A percentile compares a stretch with the other conserved stretches of the same genome.
These are phyloP conservation scores for Stichopus horrens DNA, from an alignment of 53 echinoderm and acorn worm genomes.

Conservation along the genomic window DNA sequence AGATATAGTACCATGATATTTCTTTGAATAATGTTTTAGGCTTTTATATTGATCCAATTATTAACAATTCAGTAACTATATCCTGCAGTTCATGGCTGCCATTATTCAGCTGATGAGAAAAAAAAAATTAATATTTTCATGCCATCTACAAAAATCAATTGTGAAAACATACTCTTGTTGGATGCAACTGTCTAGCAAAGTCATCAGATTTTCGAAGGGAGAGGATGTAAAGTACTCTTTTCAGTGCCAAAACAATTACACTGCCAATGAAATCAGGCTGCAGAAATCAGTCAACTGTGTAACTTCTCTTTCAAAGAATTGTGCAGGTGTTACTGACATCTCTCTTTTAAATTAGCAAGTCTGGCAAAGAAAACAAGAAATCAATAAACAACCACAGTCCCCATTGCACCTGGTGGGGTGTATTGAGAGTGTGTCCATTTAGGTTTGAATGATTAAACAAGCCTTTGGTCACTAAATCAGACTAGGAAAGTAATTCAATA, in stretches of 20 bases:
- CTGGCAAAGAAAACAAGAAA: slow-evolving; percentile 28
- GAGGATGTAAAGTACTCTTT: too few species aligned
- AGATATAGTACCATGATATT: too few species aligned
- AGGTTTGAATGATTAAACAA: neutral
- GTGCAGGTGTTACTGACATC: slow-evolving; percentile 20
- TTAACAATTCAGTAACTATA: neutral
- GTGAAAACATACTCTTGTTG: too few species aligned
- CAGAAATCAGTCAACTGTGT: slow-evolving; percentile 6
- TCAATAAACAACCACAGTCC: slow-evolving; percentile 1
- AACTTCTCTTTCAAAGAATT: neutral
- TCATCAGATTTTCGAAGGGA: too few species aligned
- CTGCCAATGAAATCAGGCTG: too few species aligned
- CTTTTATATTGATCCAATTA: neutral
- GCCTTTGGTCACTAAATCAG: neutral
- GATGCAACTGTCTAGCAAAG: too few species aligned
- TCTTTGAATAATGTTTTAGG: neutral
- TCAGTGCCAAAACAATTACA: too few species aligned
- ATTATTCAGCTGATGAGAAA: too few species aligned
- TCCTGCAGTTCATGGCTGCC: neutral
- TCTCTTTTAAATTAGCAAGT: slow-evolving; percentile 12
- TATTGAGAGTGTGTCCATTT: neutral
- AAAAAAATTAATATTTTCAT: neutral
- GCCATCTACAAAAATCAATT: neutral
- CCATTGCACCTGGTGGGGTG: neutral
- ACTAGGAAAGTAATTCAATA: too few species aligned